Conservation (phyloP, 2,113 vertebrate species). For the Clarias gariepinus region DNA sequence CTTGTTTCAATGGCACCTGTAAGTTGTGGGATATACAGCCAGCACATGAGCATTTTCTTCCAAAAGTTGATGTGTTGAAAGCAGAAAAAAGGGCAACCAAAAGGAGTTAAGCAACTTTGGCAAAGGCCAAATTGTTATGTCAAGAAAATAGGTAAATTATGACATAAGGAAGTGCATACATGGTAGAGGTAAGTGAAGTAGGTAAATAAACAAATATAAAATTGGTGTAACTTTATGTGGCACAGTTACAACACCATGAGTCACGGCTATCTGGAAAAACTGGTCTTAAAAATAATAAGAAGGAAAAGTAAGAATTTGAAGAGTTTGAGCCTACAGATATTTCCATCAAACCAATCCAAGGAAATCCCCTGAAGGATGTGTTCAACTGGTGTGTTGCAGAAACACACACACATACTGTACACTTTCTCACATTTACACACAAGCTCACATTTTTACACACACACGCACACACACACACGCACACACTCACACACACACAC, state of each 20-base stretch:
- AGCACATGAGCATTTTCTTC: too few species aligned
- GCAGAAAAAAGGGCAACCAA: too few species aligned
- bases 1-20: too few species aligned
- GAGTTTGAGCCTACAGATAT: conserved; percentile 42
- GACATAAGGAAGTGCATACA: neutral
- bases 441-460: conserved; percentile 30
- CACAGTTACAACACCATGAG: neutral
- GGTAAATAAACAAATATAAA: neutral
- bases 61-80: too few species aligned
- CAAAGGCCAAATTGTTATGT: too few species aligned
- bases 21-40: too few species aligned
- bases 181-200: neutral
- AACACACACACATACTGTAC: neutral
- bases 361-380: conserved; percentile 55
- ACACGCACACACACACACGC: neutral
- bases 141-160: neutral
- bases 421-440: conserved; percentile 2
- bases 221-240: neutral
- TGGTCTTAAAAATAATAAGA: neutral
- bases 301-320: conserved; percentile 33
- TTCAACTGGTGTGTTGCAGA: conserved; percentile 34
- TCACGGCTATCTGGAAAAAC: neutral
- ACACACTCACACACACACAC: conserved; percentile 33
- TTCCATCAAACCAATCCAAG: conserved; percentile 50
- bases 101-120: too few species aligned